Evolutionary conservation across 2,797 vertebrate species (phyloP).

Genomic region (Hippopotamyrus pictus): DNA sequence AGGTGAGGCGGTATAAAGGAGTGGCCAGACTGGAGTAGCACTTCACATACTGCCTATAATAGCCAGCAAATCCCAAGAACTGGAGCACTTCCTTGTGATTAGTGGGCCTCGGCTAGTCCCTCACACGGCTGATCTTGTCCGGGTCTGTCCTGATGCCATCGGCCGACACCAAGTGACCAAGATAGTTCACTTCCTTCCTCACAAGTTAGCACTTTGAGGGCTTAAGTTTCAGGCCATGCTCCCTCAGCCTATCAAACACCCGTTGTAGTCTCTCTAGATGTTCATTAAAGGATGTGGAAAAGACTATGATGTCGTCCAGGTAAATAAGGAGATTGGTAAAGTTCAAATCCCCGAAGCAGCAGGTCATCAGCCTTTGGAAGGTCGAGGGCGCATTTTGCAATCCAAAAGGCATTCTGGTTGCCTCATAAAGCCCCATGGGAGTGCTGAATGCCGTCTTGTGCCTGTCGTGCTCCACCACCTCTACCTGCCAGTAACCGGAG

Average conservation of each 20-base stretch:
- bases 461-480: background rate
- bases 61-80: background rate
- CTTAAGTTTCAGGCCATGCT: background rate
- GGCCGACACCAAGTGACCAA: too few species aligned
- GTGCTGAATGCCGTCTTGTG: background rate
- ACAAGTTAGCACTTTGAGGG: background rate
- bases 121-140: background rate
- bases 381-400: background rate
- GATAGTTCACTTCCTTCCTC: background rate
- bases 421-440: background rate
- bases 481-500: constrained; percentile 25
- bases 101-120: background rate
- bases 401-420: background rate
- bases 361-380: background rate
- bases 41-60: background rate
- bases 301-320: background rate
- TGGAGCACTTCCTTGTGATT: background rate
- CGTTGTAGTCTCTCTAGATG: background rate
- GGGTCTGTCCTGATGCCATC: too few species aligned
- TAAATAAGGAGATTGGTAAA: background rate
- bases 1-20: too few species aligned
- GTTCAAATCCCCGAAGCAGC: background rate
- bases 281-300: background rate
- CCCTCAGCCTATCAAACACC: background rate
- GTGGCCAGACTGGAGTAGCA: background rate